These are phyloP conservation scores for Gallinago undulata DNA, from an alignment of 2,113 vertebrate species.

Conservation along the genomic window DNA sequence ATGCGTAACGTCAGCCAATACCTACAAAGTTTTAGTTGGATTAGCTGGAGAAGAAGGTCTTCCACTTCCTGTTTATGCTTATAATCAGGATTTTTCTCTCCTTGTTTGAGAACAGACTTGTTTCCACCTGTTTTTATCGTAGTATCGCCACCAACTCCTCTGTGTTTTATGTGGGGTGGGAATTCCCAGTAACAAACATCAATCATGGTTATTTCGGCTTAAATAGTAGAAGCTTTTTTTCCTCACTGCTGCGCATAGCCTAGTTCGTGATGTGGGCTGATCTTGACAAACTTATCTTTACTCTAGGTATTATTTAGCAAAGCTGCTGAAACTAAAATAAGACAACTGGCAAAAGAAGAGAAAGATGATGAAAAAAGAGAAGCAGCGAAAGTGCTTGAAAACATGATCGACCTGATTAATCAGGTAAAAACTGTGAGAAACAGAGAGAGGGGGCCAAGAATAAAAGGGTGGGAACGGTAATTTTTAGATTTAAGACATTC, in stretches of 20 bases:
- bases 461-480: background rate
- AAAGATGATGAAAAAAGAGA: constrained; percentile 75
- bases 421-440: constrained; percentile 79
- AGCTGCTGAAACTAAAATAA: constrained; percentile 84
- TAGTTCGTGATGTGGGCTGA: background rate
- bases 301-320: constrained; percentile 90
- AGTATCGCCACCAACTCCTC: background rate
- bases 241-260: background rate
- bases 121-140: background rate
- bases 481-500: background rate
- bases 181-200: background rate
- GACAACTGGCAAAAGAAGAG: constrained; percentile 74
- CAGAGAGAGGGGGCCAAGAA: background rate
- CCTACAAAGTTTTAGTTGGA: background rate
- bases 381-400: constrained; percentile 83
- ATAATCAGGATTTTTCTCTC: background rate
- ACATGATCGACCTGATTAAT: constrained; percentile 87
- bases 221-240: background rate
- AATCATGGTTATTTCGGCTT: background rate
- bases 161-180: background rate
- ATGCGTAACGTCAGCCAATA: accelerated
- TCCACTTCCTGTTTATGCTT: background rate
- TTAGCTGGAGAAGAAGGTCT: background rate
- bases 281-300: background rate
- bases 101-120: background rate